A percentile compares a stretch with the other conserved stretches of the same genome.
These are phyloP conservation scores for Ochropleura leucogaster DNA, from an alignment of 2,888 invertebrate genomes.

Conservation along the genomic window DNA sequence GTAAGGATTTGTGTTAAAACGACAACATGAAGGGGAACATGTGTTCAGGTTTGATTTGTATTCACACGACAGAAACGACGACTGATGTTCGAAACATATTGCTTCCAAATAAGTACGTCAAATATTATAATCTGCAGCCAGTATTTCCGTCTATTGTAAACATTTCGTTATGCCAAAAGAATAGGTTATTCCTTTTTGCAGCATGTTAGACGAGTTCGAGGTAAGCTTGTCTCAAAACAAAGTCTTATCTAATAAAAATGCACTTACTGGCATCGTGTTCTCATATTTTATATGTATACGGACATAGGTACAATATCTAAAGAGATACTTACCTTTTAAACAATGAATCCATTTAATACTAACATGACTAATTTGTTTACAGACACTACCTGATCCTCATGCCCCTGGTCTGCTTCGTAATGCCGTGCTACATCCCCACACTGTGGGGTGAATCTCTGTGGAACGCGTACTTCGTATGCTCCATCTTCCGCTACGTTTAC, in stretches of 20 bases:
- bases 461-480: slow-evolving; percentile 92
- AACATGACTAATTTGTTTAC: slow-evolving; percentile 64
- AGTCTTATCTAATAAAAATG: neutral
- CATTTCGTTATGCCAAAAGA: neutral
- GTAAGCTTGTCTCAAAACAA: neutral
- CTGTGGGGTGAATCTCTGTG: slow-evolving; percentile 94
- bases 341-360: neutral
- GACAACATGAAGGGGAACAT: neutral
- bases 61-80: neutral
- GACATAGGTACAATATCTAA: neutral
- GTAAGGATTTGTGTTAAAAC: neutral
- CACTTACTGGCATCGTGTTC: neutral
- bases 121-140: slow-evolving; percentile 2
- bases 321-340: neutral
- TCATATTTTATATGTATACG: neutral
- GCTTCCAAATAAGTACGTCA: neutral
- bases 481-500: slow-evolving; percentile 94
- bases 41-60: slow-evolving; percentile 24
- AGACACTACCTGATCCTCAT: slow-evolving; percentile 94
- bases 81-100: slow-evolving; percentile 15
- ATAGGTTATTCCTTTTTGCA: neutral
- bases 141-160: neutral
- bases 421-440: slow-evolving; percentile 94
- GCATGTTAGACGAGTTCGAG: neutral
- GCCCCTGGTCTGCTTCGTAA: slow-evolving; percentile 93